Percentiles rank a stretch among this genome's conserved stretches.
These are phyloP conservation scores for Hyposoter dolosus DNA, from an alignment of 2,888 invertebrate species.

Conservation along the genomic window DNA sequence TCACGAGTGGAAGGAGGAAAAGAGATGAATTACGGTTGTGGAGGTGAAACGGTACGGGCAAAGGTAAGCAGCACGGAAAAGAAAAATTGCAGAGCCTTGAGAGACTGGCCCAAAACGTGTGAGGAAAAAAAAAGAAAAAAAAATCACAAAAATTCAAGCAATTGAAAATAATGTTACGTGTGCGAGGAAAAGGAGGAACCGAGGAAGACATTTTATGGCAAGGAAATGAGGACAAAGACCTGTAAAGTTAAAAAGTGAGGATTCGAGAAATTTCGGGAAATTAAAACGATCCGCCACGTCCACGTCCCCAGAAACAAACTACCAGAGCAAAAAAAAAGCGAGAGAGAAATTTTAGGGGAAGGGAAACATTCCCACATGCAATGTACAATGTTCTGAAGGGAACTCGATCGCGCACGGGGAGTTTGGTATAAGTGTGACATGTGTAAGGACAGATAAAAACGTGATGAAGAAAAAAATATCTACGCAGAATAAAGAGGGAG, in stretches of 20 bases:
- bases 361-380: neutral
- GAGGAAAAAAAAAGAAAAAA: neutral
- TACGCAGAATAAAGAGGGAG: neutral
- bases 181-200: neutral
- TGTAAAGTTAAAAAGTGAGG: too few species aligned
- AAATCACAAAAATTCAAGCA: too few species aligned
- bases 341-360: neutral
- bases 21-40: constrained; percentile 8
- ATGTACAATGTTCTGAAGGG: neutral
- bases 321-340: neutral
- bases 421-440: neutral
- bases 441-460: neutral
- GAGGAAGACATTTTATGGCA: neutral
- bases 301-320: too few species aligned
- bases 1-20: constrained; percentile 18
- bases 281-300: neutral
- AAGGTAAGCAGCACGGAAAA: neutral
- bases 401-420: neutral
- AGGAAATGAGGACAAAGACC: too few species aligned
- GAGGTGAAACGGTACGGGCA: neutral
- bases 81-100: neutral
- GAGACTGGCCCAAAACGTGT: neutral
- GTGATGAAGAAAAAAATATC: too few species aligned
- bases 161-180: too few species aligned
- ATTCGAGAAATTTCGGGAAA: too few species aligned